These are phyloP conservation scores for Taxidea taxus DNA, from an alignment of 2,113 vertebrate species.

Conservation along the genomic window DNA sequence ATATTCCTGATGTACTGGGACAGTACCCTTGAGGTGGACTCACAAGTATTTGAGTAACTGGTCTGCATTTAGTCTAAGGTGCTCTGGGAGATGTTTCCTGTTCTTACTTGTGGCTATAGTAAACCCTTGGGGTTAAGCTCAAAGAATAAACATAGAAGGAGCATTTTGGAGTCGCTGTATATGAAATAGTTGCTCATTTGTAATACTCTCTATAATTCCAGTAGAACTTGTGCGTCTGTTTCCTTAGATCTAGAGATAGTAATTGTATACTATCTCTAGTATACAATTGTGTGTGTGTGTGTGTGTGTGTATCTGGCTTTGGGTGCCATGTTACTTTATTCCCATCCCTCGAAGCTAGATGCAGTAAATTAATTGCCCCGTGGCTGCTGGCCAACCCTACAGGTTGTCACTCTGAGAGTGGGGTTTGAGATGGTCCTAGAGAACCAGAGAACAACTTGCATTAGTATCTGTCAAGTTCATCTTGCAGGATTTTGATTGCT, in stretches of 20 bases:
- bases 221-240: not conserved
- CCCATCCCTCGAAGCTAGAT: not conserved
- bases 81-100: not conserved
- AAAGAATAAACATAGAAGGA: not conserved
- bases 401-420: not conserved
- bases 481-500: conserved; percentile 13
- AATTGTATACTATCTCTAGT: too few relatives aligned
- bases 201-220: not conserved
- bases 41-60: not conserved
- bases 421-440: not conserved
- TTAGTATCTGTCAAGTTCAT: not conserved
- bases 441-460: not conserved
- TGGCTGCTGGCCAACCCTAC: not conserved
- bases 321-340: not conserved
- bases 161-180: not conserved
- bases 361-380: not conserved
- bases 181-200: not conserved
- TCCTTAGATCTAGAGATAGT: not conserved
- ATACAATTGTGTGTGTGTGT: too few relatives aligned
- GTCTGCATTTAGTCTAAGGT: not conserved
- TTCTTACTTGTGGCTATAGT: not conserved
- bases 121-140: not conserved
- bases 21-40: not conserved
- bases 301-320: not conserved
- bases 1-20: not conserved